A percentile compares a stretch with the other conserved stretches of the same genome.
phyloP scores from a whole-genome alignment of 2,113 vertebrate species.

The Penelope pileata region DNA sequence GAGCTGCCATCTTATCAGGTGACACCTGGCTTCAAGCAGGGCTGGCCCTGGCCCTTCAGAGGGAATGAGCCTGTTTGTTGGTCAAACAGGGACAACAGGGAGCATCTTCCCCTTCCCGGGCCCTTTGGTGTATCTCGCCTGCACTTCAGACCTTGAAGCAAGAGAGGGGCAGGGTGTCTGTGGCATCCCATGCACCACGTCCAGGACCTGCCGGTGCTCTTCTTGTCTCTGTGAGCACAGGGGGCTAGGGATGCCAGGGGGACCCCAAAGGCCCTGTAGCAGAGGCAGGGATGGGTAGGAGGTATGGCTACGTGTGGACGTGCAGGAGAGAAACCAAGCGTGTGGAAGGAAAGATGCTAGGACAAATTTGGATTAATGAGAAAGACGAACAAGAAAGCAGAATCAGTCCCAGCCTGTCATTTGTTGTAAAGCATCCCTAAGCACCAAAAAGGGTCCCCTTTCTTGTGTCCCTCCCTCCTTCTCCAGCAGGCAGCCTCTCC shows the following conservation, averaged over 20 bases:
- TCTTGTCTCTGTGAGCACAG: neutral
- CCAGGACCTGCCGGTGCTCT: neutral
- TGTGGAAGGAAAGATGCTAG: neutral
- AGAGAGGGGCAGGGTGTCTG: neutral
- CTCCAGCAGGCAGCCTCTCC: neutral
- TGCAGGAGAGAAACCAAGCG: neutral
- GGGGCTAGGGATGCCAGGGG: rapidly evolving
- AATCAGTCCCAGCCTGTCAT: neutral
- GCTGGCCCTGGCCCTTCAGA: neutral
- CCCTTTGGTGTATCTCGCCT: neutral
- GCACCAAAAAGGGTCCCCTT: neutral
- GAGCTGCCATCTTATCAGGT: neutral
- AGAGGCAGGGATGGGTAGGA: neutral
- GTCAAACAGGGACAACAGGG: neutral
- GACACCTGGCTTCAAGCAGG: neutral
- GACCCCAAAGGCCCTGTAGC: neutral
- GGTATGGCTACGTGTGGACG: neutral
- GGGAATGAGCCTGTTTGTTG: neutral
- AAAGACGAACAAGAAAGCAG: neutral
- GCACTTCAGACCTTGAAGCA: neutral
- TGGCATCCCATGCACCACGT: neutral
- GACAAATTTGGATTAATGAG: neutral
- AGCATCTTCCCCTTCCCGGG: neutral
- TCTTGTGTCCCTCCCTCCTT: neutral
- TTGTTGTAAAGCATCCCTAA: neutral